Evolutionary conservation across 2,113 vertebrate genomes (phyloP).

Genomic region (Paramormyrops kingsleyae): DNA sequence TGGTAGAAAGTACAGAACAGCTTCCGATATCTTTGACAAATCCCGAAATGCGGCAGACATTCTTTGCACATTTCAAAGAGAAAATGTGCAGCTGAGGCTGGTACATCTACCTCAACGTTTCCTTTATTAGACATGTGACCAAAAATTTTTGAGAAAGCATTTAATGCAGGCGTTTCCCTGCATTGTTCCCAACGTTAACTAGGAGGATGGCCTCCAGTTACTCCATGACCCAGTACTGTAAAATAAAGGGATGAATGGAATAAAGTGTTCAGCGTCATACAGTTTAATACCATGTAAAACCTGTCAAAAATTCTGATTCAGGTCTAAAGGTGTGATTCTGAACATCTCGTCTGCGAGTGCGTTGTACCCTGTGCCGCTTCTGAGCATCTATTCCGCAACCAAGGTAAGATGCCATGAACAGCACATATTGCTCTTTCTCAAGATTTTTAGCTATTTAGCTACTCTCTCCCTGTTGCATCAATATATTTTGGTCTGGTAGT

Average conservation of each 20-base stretch:
- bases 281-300: background rate
- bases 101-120: background rate
- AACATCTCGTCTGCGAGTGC: constrained; percentile 82
- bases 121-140: background rate
- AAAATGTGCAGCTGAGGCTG: background rate
- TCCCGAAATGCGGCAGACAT: background rate
- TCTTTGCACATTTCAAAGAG: background rate
- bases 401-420: constrained; percentile 63
- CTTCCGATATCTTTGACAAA: background rate
- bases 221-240: background rate
- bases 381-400: constrained; percentile 82
- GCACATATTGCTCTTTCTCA: background rate
- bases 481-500: background rate
- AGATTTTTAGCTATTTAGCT: background rate
- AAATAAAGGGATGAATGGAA: background rate
- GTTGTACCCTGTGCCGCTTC: constrained; percentile 67
- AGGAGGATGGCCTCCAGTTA: background rate
- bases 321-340: constrained; percentile 78
- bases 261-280: background rate
- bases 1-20: background rate
- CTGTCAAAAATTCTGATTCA: constrained; percentile 34
- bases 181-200: background rate
- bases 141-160: background rate
- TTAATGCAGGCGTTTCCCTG: background rate
- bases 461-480: background rate